phyloP scores from a whole-genome alignment of 1,140 invertebrate genomes.

The Galleria mellonella region DNA sequence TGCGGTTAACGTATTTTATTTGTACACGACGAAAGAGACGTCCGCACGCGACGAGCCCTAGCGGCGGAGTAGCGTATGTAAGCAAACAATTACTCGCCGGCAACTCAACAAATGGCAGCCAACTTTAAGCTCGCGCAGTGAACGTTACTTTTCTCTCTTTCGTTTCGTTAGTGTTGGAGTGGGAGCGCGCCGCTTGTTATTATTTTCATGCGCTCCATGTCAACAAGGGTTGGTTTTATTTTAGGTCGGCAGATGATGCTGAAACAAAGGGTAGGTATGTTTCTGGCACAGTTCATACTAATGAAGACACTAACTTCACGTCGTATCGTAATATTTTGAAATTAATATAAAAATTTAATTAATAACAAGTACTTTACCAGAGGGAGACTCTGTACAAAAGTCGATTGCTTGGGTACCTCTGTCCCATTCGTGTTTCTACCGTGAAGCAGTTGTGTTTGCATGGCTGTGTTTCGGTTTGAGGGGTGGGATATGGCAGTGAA shows the following conservation, averaged over 20 bases:
- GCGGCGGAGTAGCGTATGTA: constrained; percentile 45
- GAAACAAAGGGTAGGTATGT: constrained; percentile 6
- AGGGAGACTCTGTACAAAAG: too few relatives aligned
- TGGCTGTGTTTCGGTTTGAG: too few relatives aligned
- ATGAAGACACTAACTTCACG: too few relatives aligned
- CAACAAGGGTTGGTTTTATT: constrained; percentile 7
- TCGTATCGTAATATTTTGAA: too few relatives aligned
- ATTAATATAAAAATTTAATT: too few relatives aligned
- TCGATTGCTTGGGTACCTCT: too few relatives aligned
- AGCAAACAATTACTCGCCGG: background rate
- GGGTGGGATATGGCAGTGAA: too few relatives aligned
- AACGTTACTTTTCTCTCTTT: constrained; percentile 4
- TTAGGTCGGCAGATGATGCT: constrained; percentile 6
- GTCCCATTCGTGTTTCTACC: too few relatives aligned
- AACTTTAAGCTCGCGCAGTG: background rate
- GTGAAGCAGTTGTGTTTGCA: too few relatives aligned
- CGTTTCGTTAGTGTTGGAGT: background rate
- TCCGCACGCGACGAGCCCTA: constrained; percentile 46
- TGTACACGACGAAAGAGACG: constrained; percentile 16
- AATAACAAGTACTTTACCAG: too few relatives aligned
- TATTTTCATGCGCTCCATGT: constrained; percentile 1
- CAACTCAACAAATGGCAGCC: background rate
- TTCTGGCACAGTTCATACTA: background rate
- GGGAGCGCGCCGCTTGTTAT: constrained; percentile 3
- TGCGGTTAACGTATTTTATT: background rate